Percentiles rank a stretch among this genome's conserved stretches.
Evolutionary conservation across 2,113 vertebrate species (phyloP).

Genomic region (Rana temporaria): DNA sequence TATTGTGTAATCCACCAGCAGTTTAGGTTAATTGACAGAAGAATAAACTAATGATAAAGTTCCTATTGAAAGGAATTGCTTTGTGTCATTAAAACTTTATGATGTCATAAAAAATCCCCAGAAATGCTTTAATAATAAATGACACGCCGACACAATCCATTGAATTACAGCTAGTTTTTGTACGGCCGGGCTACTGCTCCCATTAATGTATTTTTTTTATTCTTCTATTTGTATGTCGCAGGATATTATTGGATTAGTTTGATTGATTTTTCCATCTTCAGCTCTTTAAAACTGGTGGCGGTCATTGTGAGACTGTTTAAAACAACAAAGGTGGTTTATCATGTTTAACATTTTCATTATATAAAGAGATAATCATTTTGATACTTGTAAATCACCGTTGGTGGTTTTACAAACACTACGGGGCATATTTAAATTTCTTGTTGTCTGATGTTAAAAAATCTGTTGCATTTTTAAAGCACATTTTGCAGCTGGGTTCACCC

Average conservation of each 20-base stretch:
- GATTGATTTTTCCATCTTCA: constrained; percentile 45
- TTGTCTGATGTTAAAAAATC: no score
- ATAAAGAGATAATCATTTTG: background rate
- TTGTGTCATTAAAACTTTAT: constrained; percentile 49
- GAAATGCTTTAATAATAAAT: constrained; percentile 53
- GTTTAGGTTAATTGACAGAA: constrained; percentile 50
- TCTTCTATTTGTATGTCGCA: constrained; percentile 13
- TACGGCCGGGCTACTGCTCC: background rate
- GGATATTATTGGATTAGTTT: constrained; percentile 43
- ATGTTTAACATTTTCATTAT: constrained; percentile 4
- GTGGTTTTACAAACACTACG: background rate
- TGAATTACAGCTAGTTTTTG: constrained; percentile 35
- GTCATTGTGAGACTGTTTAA: constrained; percentile 28
- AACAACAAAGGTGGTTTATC: background rate
- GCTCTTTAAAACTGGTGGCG: constrained; percentile 6
- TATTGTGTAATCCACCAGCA: constrained; percentile 38
- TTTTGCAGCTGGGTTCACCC: no score
- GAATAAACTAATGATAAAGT: constrained; percentile 42
- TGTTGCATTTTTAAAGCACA: no score
- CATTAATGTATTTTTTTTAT: constrained; percentile 23
- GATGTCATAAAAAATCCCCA: constrained; percentile 38
- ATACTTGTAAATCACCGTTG: no score
- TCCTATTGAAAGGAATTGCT: constrained; percentile 49
- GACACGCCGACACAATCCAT: background rate
- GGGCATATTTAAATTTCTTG: no score